Base-by-base conservation (phyloP, 2,888 invertebrate species). In the Meteorus cinctellus region DNA sequence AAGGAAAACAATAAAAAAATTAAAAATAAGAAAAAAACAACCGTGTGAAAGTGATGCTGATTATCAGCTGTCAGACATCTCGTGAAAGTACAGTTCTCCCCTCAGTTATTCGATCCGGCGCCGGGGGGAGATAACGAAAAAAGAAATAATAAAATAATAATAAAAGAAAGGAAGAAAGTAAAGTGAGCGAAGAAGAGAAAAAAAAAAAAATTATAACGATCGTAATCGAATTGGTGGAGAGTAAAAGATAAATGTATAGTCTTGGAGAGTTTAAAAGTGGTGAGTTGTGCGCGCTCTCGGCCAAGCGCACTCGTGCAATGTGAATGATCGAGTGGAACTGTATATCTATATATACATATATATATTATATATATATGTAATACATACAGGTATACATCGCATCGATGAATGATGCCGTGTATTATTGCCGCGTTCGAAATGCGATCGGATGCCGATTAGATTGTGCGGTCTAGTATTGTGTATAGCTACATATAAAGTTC, bases 351-450 rank as follows among this genome's bases (percentile, higher is more conserved):
- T 24, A 19, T 24, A 55, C 16, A 45, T 45, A 16, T 48, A n/a
- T n/a, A n/a, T n/a, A n/a, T 48, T 24, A n/a, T 48, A n/a, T n/a
- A n/a, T 48, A n/a, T 48, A n/a, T 48, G 48, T 48, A 48, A 48
- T 48, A n/a, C 14, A 16, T 55, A 55, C 5, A 55, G 55, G 55
- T 55, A 10, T 55, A 59, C 27, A 62, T 60, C 45, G 71, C 62
- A 71, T 71, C 71, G 71, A 71, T 71, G 71, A 71, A 71, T 71
- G 62, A 71, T 36, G 45, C 71, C 60, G 59, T 62, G 71, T 62
- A 59, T 62, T 62, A 55, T 60, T 71, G 62, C 60, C 45, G 59
- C 19, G 71, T 27, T 29, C 41, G 45, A 71, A 71, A 71, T 71
- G 71, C 71, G 71, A 71, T 71, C 62, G 62, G 60, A 60, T 60